Evolutionary conservation across 1,140 invertebrate species (phyloP), one percentile per base, ranked within the genome.

Genomic region (Sarcophaga peregrina): DNA sequence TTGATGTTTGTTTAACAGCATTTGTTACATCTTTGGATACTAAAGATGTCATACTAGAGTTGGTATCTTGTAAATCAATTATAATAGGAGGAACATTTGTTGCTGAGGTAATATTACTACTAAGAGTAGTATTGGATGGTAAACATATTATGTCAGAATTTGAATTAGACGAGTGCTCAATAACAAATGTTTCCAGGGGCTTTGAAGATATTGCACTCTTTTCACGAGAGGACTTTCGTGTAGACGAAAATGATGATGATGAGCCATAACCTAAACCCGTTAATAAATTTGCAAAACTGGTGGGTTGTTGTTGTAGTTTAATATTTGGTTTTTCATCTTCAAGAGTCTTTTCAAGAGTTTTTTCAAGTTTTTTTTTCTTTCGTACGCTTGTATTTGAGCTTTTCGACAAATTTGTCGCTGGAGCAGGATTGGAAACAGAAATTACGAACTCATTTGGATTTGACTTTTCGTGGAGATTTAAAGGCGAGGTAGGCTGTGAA

Each of bases 71-170:
- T 72, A 89, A 87, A 81, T 89, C 86, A 81, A 89, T 89, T 5
- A 89, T 84, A 84, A 88, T 87, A 8, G 87, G 82, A 10, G 82
- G 74, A 47, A 86, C 83, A 46, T 85, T 82, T n/a, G 80, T 81
- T 54, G 85, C 86, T 15, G 62, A 68, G 62, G 62, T 68, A 68
- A 68, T 20, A 20, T 17, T 68, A 9, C 62, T 68, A 68, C 17
- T 20, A 37, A 89, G 86, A 75, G 90, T 91, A 72, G 87, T 87
- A 74, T 87, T 82, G 82, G 89, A 86, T 50, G 91, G 86, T 83
- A 91, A 85, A 80, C 90, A 81, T 17, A 72, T 80, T 13, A 58
- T 81, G 50, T 76, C 85, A 5, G 85, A 86, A 37, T 83, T 80
- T 3, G 85, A 85, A 82, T 85, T 86, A 4, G 83, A 68, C 1